Percentiles rank a stretch among this genome's conserved stretches.
Evolutionary conservation across 2,888 invertebrate species (phyloP).

Genomic region (Sisyra terminalis): DNA sequence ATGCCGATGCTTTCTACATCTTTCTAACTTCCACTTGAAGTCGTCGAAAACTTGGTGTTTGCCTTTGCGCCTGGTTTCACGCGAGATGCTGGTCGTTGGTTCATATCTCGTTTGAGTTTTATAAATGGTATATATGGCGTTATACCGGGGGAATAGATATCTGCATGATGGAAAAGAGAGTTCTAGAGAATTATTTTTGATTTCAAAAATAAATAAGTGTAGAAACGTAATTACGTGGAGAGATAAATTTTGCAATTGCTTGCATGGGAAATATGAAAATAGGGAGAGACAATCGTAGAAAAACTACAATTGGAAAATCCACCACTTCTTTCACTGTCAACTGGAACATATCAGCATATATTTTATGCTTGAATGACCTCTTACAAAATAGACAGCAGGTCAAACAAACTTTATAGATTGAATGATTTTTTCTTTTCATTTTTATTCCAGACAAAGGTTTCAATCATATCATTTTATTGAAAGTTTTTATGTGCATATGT

Average conservation of each 20-base stretch:
- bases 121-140: neutral
- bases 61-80: conserved; percentile 28
- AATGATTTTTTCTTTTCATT: conserved; percentile 1
- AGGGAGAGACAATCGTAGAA: too few species aligned
- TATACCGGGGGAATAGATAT: too few species aligned
- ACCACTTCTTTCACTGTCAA: too few species aligned
- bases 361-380: neutral
- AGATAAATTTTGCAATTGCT: too few species aligned
- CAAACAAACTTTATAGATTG: conserved; percentile 3
- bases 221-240: too few species aligned
- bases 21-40: conserved; percentile 5
- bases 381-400: conserved; percentile 1
- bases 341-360: neutral
- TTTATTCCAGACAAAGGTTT: neutral
- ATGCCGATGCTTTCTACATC: conserved; percentile 1
- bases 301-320: too few species aligned
- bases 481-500: too few species aligned
- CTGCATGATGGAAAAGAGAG: too few species aligned
- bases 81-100: conserved; percentile 16
- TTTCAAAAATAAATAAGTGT: too few species aligned
- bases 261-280: too few species aligned
- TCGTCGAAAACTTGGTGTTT: conserved; percentile 22
- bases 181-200: too few species aligned
- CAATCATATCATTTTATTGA: conserved; percentile 3
- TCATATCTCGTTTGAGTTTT: conserved; percentile 3